phyloP scores from a whole-genome alignment of 2,797 vertebrate genomes.

The Mycteria americana region DNA sequence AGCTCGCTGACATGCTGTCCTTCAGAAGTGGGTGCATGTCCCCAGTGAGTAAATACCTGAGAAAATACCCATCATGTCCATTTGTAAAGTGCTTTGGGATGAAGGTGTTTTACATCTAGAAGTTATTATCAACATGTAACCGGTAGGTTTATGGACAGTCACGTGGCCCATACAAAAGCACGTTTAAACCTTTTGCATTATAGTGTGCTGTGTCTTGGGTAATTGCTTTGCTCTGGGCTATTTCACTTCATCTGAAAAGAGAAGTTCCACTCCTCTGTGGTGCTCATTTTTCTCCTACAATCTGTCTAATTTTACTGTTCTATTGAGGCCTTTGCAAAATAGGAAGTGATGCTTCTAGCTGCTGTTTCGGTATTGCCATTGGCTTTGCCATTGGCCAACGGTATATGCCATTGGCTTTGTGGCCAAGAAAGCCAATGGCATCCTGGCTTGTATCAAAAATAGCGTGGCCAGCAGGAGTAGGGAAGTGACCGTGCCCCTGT shows the following conservation, averaged over 20 bases:
- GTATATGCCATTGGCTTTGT: too few species aligned
- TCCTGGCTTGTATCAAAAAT: too few species aligned
- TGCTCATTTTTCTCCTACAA: background rate
- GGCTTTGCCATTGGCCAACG: too few species aligned
- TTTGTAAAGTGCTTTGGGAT: background rate
- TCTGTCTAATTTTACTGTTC: background rate
- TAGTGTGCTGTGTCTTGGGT: background rate
- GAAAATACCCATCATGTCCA: background rate
- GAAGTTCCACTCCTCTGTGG: background rate
- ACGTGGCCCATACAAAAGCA: background rate
- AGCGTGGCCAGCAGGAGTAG: too few species aligned
- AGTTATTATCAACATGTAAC: background rate
- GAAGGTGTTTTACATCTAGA: background rate
- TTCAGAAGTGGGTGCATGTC: background rate
- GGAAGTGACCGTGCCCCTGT: too few species aligned
- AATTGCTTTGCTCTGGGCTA: background rate
- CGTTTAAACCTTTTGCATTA: background rate
- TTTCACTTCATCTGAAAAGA: background rate
- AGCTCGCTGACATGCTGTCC: fast-evolving
- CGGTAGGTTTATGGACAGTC: background rate
- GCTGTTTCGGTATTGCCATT: background rate
- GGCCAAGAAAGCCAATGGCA: too few species aligned
- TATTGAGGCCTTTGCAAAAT: background rate
- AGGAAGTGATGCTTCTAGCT: background rate
- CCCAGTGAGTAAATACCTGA: background rate